Evolutionary conservation across 2,113 vertebrate genomes (phyloP), one percentile per base, ranked within the genome.

Genomic region (Geococcyx californianus): DNA sequence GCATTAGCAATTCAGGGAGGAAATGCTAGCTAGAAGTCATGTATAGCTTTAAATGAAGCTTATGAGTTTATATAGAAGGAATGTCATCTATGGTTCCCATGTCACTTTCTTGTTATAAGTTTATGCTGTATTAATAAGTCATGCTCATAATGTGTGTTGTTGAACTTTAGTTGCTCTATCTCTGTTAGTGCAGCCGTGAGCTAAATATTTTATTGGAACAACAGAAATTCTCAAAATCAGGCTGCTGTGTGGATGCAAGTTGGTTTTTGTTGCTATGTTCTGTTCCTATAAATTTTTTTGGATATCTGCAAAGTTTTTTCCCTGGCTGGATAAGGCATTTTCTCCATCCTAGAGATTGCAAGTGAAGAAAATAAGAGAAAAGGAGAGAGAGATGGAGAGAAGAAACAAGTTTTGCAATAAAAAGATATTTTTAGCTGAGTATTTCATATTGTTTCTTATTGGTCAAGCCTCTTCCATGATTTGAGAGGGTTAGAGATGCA

Each of bases 291-390:
- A 91, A 87, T 68, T 84, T 75, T 76, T 91, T 78, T 80, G 62
- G 62, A 87, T 87, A 54, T 69, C 75, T 86, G 47, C 59, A 80
- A 72, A 95, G 52, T 85, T 90, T 93, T n/a, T 93, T 23, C 64
- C 72, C 34, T 89, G 84, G 78, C 75, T 93, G 90, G 81, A 64
- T 94, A 63, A 83, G 69, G 52, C 44, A 15, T 96, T 94, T 97
- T 88, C 62, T 89, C 68, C 62, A 60, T 75, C 74, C 29, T 58
- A 72, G 56, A 76, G 31, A 58, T 13, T 60, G 60, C 58, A 92
- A 95, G 51, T n/a, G 52, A 75, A 78, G 56, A 19, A 81, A 88
- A 69, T 68, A 55, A 5, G 26, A 31, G 13, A 14, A 44, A 51
- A 33, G 21, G 14, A 59, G 42, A 81, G 64, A 79, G 47, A 74